Base-by-base conservation (phyloP, 2,113 vertebrate species). In the Cyprinodon variegatus region DNA sequence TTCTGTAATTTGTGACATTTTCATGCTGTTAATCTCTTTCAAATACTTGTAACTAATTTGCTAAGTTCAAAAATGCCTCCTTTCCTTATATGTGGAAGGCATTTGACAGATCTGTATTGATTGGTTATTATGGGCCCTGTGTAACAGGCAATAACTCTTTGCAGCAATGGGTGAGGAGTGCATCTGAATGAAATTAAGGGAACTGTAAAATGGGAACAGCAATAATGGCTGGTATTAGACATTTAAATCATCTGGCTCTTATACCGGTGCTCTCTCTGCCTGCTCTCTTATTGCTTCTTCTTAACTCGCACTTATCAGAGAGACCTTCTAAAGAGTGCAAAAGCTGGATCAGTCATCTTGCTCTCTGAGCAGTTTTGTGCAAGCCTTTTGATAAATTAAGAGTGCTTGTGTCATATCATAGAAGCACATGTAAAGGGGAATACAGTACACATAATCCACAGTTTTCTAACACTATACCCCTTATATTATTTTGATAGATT, bases 211-310 rank as follows among this genome's bases (percentile, higher is more conserved):
- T 80, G 88, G 84, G 83, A 84, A 83, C 79, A 76, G 91, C 83
- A 85, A 86, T 90, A 91, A 91, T 67, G 88, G 84, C 86, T 90
- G 84, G 91, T 93, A 91, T 91, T 90, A 91, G 83, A 84, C 76
- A 81, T 87, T 68, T 91, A 90, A 93, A 91, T 91, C 88, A 91
- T 84, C 68, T 45, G 66, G 72, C 84, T 83, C 75, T 89, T 72
- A 75, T 89, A 77, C 82, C 68, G 61, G 65, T 89, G 50, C 20
- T 57, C 62, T 81, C 53, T 64, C 72, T 78, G 53, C 50, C 75
- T 72, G 50, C 57, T 68, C 69, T 78, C 72, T 70, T 75, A 81
- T 29, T 41, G 29, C 38, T 62, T 72, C 74, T 81, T 74, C 63
- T 39, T 82, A 70, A 61, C 68, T 69, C 12, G 20, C 17, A 3